Percentiles rank a stretch among this genome's conserved stretches.
Evolutionary conservation across 2,888 invertebrate species (phyloP).

Genomic region (Macrophya annulata): DNA sequence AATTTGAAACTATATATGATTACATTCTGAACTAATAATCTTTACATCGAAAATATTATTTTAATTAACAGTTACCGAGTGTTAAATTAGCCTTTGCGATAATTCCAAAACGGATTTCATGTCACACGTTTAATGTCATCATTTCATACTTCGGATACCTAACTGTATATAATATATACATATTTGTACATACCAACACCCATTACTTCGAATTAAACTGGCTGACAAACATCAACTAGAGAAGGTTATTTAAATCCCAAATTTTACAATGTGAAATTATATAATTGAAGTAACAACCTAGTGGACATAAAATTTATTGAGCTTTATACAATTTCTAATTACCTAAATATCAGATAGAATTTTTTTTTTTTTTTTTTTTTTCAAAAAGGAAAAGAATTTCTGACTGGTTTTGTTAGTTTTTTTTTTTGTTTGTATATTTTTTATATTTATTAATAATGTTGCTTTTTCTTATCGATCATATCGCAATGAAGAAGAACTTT

Average conservation of each 20-base stretch:
- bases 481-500: too few species aligned
- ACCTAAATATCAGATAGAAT: not conserved
- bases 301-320: not conserved
- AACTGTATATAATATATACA: not conserved
- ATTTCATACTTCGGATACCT: not conserved
- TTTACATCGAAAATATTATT: not conserved
- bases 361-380: not conserved
- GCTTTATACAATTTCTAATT: not conserved
- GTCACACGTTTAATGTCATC: constrained; percentile 9
- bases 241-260: constrained; percentile 8
- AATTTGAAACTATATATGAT: too few species aligned
- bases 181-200: not conserved
- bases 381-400: not conserved
- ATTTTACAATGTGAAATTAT: not conserved
- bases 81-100: not conserved
- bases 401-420: not conserved
- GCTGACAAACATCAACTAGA: constrained; percentile 2
- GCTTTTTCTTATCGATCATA: too few species aligned
- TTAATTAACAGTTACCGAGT: not conserved
- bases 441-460: too few species aligned
- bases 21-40: too few species aligned
- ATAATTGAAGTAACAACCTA: not conserved
- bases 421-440: not conserved
- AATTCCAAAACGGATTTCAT: not conserved
- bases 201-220: constrained; percentile 33